phyloP scores from a whole-genome alignment of 2,888 invertebrate species.

The Thecocarcelia acutangulata region DNA sequence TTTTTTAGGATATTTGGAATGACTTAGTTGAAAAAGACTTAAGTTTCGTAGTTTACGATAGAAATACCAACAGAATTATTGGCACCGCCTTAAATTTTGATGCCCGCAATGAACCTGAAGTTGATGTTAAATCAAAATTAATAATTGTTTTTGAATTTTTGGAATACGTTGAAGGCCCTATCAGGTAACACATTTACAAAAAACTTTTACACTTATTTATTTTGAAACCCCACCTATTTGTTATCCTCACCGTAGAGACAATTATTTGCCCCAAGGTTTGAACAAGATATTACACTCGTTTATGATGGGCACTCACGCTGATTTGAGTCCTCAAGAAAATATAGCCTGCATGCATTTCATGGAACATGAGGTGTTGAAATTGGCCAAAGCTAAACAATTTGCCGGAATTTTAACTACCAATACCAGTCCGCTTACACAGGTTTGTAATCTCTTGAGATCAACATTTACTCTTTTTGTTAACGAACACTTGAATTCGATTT shows the following conservation, averaged over 20 bases:
- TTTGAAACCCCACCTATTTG: background rate
- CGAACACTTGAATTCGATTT: background rate
- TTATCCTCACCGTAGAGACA: constrained; percentile 81
- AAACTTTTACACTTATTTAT: background rate
- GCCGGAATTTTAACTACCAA: constrained; percentile 92
- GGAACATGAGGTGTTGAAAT: constrained; percentile 87
- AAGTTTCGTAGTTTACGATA: constrained; percentile 86
- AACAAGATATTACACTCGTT: constrained; percentile 90
- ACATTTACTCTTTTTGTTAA: too few relatives aligned
- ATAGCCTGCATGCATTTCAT: constrained; percentile 89
- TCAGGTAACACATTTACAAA: constrained; percentile 82
- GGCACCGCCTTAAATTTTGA: constrained; percentile 92
- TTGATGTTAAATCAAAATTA: constrained; percentile 86
- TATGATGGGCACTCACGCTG: constrained; percentile 91
- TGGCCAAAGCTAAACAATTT: constrained; percentile 86
- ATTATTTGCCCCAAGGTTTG: constrained; percentile 84
- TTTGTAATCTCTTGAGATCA: constrained; percentile 75
- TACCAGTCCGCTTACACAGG: constrained; percentile 93
- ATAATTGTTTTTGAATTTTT: constrained; percentile 89
- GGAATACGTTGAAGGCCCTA: constrained; percentile 88
- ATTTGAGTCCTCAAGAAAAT: constrained; percentile 87
- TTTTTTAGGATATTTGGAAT: constrained; percentile 85
- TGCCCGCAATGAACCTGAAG: constrained; percentile 89
- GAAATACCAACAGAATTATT: constrained; percentile 83
- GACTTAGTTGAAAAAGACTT: constrained; percentile 86